Evolutionary conservation across 1,140 invertebrate genomes (phyloP), one percentile per base, ranked within the genome.

Genomic region (Aporrectodea caliginosa): DNA sequence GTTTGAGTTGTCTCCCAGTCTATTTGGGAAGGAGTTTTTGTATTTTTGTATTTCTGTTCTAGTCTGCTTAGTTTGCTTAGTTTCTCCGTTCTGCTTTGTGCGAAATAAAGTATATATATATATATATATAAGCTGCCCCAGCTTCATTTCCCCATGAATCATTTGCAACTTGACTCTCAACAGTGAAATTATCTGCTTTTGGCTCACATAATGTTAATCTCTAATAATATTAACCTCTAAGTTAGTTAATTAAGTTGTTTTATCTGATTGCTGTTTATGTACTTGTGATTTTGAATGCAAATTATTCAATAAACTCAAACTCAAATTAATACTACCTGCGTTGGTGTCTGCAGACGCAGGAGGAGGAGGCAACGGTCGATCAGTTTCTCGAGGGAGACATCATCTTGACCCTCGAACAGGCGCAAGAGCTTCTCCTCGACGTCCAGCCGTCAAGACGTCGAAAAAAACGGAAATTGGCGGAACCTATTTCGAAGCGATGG

Each of bases 391-490:
- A 81, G 73, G 87, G 85, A 31, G 86, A 87, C 80, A 87, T 87
- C 16, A 81, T 86, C 31, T 77, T 87, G 58, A 84, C 81, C 27
- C 75, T 81, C 1, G 82, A 85, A 68, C 86, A 87, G 79, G 87
- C 86, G 32, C 77, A 86, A 68, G 71, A 73, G 68, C 29, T 88
- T 33, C 80, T 85, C 72, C 76, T 84, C 43, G 73, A 78, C 58
- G 78, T 81, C 29, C 68, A 82, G 31, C 77, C 79, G 14, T 73
- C 78, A 22, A 79, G 70, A n/a, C 70, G 83, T 71, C 34, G 86
- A 73, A 79, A 83, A 14, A 88, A 87, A 68, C 75, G 86, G 35
- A 87, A 87, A 78, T 85, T 87, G 75, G 87, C 87, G 72, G 86
- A 86, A 16, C 85, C 85, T 14, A 82, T 82, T 68, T 81, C 85